Base-by-base conservation (phyloP, 2,888 invertebrate species). In the Eledona agricola region DNA sequence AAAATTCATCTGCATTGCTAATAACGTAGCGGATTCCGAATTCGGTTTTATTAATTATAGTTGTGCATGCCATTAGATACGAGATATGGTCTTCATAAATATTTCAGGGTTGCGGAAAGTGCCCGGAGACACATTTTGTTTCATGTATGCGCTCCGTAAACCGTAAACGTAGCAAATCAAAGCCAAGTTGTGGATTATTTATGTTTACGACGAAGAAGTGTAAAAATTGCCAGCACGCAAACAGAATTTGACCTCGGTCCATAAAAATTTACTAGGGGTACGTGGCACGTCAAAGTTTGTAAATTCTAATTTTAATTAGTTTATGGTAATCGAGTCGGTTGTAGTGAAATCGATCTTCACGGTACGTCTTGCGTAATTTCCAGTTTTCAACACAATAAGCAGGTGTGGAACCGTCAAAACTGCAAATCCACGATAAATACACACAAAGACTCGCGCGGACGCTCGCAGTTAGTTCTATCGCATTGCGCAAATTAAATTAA, bases 401-500 rank as follows among this genome's bases (percentile, higher is more conserved):
- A 35, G 6, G 22, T 35, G 35, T 35, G 10, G 22, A 35, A 22
- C 22, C 22, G 12, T 20, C 35, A 35, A 35, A 34, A 35, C 9
- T 32, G 32, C 32, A 32, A 15, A 32, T 16, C n/a, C 23, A 16
- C 9, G 3, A 32, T 6, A 32, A 32, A 32, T 32, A 32, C 32
- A 32, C 17, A 17, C 32, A 17, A 13, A 15, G 9, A 32, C 32
- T 17, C 32, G 5, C 29, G 29, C 29, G 29, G 29, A 29, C 7
- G 32, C 17, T 28, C n/a, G 3, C 10, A 35, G 22, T 35, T 17
- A 35, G 22, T 35, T 35, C 22, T 35, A 35, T 35, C 35, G 35
- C 35, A 35, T 11, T 35, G 35, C 35, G 35, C 35, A 35, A 35
- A 35, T 35, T 17, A 35, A 35, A 35, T 35, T 29, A 35, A n/a